These are phyloP conservation scores for Lordiphosa stackelbergi DNA, from an alignment of 1,140 invertebrate genomes.

Conservation along the genomic window DNA sequence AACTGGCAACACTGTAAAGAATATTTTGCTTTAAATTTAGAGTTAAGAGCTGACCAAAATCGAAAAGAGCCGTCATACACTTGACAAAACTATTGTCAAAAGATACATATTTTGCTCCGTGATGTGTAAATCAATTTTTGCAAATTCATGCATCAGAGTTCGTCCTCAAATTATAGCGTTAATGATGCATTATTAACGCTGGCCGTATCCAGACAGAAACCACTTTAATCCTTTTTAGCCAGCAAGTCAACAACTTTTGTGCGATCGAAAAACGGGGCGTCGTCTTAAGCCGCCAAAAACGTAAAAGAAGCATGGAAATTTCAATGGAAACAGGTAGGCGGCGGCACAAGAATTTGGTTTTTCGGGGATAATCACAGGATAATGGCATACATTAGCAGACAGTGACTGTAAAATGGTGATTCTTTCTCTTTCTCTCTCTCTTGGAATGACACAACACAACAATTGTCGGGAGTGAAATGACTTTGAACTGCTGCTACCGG, in stretches of 20 bases:
- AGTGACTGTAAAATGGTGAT: conserved; percentile 11
- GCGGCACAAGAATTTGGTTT: not conserved
- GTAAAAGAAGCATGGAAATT: conserved; percentile 26
- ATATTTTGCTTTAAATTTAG: not conserved
- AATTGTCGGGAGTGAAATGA: conserved; percentile 28
- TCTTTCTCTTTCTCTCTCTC: not conserved
- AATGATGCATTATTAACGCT: conserved; percentile 77
- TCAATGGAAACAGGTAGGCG: conserved; percentile 25
- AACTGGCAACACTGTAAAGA: not conserved
- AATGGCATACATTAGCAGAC: conserved; percentile 65
- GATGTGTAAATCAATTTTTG: conserved; percentile 29
- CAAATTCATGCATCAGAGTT: conserved; percentile 59
- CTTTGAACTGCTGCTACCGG: conserved; percentile 4
- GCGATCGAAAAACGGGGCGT: conserved; percentile 35
- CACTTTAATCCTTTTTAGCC: conserved; percentile 61
- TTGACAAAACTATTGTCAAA: conserved; percentile 17
- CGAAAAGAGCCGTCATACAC: conserved; percentile 24
- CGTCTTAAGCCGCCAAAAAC: conserved; percentile 36
- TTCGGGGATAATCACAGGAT: conserved; percentile 66
- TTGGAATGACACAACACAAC: conserved; percentile 42
- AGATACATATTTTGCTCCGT: not conserved
- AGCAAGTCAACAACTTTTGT: conserved; percentile 40
- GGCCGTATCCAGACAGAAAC: conserved; percentile 47
- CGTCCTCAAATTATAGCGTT: conserved; percentile 73
- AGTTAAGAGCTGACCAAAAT: conserved; percentile 30